A percentile compares a stretch with the other conserved stretches of the same genome.
These are phyloP conservation scores for Sitta carolinensis DNA, from an alignment of 2,797 vertebrate genomes.

Conservation along the genomic window DNA sequence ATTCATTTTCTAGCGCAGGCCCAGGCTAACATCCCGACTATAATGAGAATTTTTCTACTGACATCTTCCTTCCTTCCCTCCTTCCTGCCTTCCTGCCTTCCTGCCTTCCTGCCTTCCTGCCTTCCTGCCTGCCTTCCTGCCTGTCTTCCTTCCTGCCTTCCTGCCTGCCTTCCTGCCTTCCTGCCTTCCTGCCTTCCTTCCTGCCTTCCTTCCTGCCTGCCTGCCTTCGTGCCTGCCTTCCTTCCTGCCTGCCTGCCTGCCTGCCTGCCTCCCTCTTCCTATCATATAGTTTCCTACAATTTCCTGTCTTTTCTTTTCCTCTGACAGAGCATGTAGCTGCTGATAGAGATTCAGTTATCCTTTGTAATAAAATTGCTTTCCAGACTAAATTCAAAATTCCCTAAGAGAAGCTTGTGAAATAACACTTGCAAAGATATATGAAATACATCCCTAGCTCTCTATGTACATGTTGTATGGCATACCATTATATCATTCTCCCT, in stretches of 20 bases:
- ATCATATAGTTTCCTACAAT: neutral
- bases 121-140: rapidly evolving
- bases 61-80: too few species aligned
- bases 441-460: neutral
- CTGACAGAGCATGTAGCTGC: neutral
- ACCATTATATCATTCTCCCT: slow-evolving; percentile 7
- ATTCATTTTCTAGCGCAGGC: neutral
- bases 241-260: too few species aligned
- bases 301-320: neutral
- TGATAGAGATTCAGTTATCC: neutral
- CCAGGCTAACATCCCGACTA: neutral
- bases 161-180: neutral
- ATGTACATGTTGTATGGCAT: neutral
- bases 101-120: neutral
- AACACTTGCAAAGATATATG: neutral
- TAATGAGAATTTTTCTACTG: neutral
- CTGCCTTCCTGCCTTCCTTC: neutral
- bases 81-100: neutral
- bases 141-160: rapidly evolving
- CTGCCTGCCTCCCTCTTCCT: neutral
- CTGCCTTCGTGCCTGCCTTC: rapidly evolving
- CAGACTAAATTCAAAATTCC: neutral
- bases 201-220: neutral
- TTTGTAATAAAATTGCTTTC: neutral
- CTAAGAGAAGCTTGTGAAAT: neutral